These are phyloP conservation scores for Acronicta psi DNA, from an alignment of 2,888 invertebrate genomes.

Conservation along the genomic window DNA sequence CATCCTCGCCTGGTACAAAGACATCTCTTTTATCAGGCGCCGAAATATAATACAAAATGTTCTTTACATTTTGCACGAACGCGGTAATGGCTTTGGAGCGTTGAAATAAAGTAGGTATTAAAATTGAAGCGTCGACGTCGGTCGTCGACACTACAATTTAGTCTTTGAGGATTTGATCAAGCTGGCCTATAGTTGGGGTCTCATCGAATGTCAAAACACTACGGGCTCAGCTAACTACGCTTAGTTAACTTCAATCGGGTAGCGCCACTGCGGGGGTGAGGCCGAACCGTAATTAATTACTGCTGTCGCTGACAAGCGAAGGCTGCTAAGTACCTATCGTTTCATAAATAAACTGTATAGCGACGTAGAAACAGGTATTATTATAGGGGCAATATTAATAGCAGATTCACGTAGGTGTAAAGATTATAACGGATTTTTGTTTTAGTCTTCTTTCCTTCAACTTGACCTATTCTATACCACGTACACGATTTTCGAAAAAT, in stretches of 20 bases:
- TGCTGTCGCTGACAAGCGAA: slow-evolving; percentile 81
- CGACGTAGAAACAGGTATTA: slow-evolving; percentile 35
- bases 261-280: slow-evolving; percentile 63
- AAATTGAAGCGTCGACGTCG: slow-evolving; percentile 32
- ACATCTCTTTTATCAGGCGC: slow-evolving; percentile 60
- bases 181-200: slow-evolving; percentile 37
- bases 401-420: slow-evolving; percentile 28
- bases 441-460: too few relatives aligned
- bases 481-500: too few relatives aligned
- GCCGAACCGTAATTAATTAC: slow-evolving; percentile 85
- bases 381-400: slow-evolving; percentile 29
- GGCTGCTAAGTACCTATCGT: slow-evolving; percentile 74
- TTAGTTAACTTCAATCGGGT: slow-evolving; percentile 80
- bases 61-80: slow-evolving; percentile 49
- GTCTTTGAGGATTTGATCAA: slow-evolving; percentile 36
- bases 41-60: slow-evolving; percentile 60
- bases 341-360: slow-evolving; percentile 74
- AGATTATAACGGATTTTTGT: slow-evolving; percentile 11
- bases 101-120: slow-evolving; percentile 47
- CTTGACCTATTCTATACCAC: too few relatives aligned
- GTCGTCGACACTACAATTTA: slow-evolving; percentile 9
- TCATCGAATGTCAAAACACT: slow-evolving; percentile 75
- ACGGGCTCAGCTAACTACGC: slow-evolving; percentile 71
- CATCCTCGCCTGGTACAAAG: slow-evolving; percentile 72
- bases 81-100: slow-evolving; percentile 46